These are phyloP conservation scores for Herpetotheres cachinnans DNA, from an alignment of 2,113 vertebrate species.

Conservation along the genomic window DNA sequence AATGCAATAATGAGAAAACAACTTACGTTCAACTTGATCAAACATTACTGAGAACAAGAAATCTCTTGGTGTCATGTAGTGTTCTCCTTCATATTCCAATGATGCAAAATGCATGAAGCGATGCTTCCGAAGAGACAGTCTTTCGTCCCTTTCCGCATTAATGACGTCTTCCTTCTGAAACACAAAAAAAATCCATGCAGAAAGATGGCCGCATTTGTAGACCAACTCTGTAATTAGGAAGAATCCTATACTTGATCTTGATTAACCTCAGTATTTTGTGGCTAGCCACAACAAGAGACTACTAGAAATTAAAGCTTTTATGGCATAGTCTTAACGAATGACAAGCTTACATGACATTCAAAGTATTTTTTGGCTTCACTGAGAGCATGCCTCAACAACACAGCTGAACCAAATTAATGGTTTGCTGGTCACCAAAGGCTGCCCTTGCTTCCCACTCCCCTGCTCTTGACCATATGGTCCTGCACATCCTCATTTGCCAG, in stretches of 20 bases:
- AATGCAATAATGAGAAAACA: not conserved
- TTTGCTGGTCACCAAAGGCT: not conserved
- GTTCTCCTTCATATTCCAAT: slow-evolving; percentile 82
- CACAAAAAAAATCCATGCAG: not conserved
- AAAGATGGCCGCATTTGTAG: not conserved
- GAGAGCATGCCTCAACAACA: not conserved
- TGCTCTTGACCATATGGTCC: not conserved
- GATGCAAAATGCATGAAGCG: slow-evolving; percentile 93
- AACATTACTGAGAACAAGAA: slow-evolving; percentile 94
- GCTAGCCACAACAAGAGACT: not conserved
- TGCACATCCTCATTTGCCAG: not conserved
- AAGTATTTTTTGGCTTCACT: not conserved
- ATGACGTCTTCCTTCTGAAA: slow-evolving; percentile 64
- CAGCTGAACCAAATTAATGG: not conserved
- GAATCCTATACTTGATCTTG: not conserved
- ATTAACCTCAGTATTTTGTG: not conserved
- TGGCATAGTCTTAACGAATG: not conserved
- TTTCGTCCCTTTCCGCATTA: slow-evolving; percentile 49
- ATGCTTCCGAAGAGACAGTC: slow-evolving; percentile 72
- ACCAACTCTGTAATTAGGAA: not conserved
- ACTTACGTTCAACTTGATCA: slow-evolving; percentile 89
- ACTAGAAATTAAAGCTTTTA: not conserved
- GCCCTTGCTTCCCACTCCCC: not conserved
- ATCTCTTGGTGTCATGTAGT: slow-evolving; percentile 96
- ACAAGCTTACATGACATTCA: not conserved